These are phyloP conservation scores for Plagodis pulveraria DNA, from an alignment of 2,888 invertebrate species.

Conservation along the genomic window DNA sequence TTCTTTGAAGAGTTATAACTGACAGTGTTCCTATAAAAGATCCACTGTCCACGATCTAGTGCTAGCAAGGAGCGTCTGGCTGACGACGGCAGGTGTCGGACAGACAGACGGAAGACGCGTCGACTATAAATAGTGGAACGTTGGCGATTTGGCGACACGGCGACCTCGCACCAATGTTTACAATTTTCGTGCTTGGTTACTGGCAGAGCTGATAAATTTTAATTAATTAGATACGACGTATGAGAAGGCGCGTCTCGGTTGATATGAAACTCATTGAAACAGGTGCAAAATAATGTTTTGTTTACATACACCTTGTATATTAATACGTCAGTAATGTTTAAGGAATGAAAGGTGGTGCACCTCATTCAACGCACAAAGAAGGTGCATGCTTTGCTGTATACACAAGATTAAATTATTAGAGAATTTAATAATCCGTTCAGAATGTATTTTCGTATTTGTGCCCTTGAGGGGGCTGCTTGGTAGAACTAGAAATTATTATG, in stretches of 20 bases:
- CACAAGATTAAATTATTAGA: too few relatives aligned
- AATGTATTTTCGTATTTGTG: too few relatives aligned
- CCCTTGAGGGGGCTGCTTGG: too few relatives aligned
- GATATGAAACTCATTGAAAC: slow-evolving; percentile 37
- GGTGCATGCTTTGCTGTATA: background rate
- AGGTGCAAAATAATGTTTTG: slow-evolving; percentile 36
- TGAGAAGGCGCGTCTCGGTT: slow-evolving; percentile 39
- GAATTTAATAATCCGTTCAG: too few relatives aligned
- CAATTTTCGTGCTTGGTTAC: slow-evolving; percentile 65
- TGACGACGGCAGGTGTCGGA: slow-evolving; percentile 70
- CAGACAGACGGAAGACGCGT: slow-evolving; percentile 80
- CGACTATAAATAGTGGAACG: slow-evolving; percentile 73
- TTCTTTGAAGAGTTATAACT: slow-evolving; percentile 54
- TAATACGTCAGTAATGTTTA: slow-evolving; percentile 27
- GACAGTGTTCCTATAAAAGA: slow-evolving; percentile 40
- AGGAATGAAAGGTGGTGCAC: slow-evolving; percentile 13
- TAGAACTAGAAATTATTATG: too few relatives aligned
- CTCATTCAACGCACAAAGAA: slow-evolving; percentile 7
- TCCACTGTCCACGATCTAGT: slow-evolving; percentile 39
- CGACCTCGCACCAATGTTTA: slow-evolving; percentile 79
- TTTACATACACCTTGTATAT: slow-evolving; percentile 36
- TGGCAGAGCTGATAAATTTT: slow-evolving; percentile 46
- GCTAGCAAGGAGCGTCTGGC: slow-evolving; percentile 49
- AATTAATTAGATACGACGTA: slow-evolving; percentile 38
- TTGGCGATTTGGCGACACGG: slow-evolving; percentile 75